Evolutionary conservation across 2,888 invertebrate genomes (phyloP).

Genomic region (Hydrotaea diabolus): DNA sequence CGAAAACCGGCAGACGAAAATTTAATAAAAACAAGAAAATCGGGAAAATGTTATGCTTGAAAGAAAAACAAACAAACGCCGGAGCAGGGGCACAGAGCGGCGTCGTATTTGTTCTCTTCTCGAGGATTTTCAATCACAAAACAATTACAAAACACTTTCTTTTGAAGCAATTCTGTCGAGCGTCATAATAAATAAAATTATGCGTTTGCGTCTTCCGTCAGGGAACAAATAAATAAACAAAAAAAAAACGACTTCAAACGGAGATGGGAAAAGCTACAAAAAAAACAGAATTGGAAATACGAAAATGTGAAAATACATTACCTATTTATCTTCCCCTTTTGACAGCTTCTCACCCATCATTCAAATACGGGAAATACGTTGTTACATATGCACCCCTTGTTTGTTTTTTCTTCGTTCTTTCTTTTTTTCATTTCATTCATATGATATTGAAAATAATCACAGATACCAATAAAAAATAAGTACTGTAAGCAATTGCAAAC

Average conservation of each 20-base stretch:
- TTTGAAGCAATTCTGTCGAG: constrained; percentile 13
- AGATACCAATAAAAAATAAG: constrained; percentile 34
- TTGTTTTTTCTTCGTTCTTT: background rate
- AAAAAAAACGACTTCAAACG: background rate
- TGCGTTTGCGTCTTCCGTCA: constrained; percentile 49
- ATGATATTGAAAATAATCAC: constrained; percentile 52
- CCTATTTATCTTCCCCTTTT: background rate
- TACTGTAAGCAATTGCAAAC: constrained; percentile 36
- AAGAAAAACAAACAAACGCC: constrained; percentile 20
- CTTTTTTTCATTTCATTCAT: constrained; percentile 12
- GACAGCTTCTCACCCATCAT: constrained; percentile 1
- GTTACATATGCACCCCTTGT: constrained; percentile 33
- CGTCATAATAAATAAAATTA: constrained; percentile 56
- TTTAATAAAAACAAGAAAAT: constrained; percentile 24
- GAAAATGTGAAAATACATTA: too few relatives aligned
- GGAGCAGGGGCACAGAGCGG: too few relatives aligned
- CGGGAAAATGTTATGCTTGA: constrained; percentile 14
- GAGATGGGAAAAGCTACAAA: background rate
- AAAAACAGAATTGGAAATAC: background rate
- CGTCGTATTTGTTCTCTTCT: constrained; percentile 53
- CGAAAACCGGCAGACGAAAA: background rate
- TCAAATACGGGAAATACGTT: constrained; percentile 5
- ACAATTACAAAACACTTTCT: constrained; percentile 72
- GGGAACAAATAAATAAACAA: constrained; percentile 1
- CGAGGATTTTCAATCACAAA: constrained; percentile 74